Evolutionary conservation across 2,113 vertebrate genomes (phyloP), one percentile per base, ranked within the genome.

Genomic region (Microtus richardsoni): DNA sequence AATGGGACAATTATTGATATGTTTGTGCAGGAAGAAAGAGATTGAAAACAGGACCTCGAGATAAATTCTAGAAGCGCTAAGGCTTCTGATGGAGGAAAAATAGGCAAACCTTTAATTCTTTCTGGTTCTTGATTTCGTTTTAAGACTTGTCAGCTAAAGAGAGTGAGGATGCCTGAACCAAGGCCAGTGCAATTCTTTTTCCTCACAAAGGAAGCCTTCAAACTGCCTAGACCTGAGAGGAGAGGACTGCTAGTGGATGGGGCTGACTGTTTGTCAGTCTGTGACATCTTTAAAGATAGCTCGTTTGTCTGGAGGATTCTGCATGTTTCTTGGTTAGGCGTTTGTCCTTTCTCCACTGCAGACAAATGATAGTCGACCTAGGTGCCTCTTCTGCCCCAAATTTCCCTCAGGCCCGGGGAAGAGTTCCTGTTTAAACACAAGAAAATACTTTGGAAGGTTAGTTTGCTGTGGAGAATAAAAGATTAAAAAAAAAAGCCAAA

Each of bases 101-200:
- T 36, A 33, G 80, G 83, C 39, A 89, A 90, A 80, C 30, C 78
- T 96, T 60, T 91, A 91, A 89, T 89, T 91, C 87, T 97, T 96
- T 96, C 94, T 97, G 94, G 58, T 91, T 93, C 87, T 96, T 92
- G 83, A 94, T 97, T 97, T 97, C 96, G 80, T 95, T 91, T 93
- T 91, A 95, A 95, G 95, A 91, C 49, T 94, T 96, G 92, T 95
- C 97, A 97, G 89, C 77, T 92, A 71, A 95, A 92, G 95, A 89
- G 88, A 93, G 58, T 74, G 79, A 96, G 54, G 90, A 96, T 44
- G 73, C 66, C 78, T 96, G 95, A 96, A 91, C 12, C 68, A 88
- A 96, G 90, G 95, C 80, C 93, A 83, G 17, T 49, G 91, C 78
- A 78, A 94, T 97, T 87, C 97, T 95, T 79, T 93, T 95, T 93